Percentiles rank a stretch among this genome's conserved stretches.
Conservation (phyloP, 1,140 invertebrate genomes). For the Calosoma granatense region DNA sequence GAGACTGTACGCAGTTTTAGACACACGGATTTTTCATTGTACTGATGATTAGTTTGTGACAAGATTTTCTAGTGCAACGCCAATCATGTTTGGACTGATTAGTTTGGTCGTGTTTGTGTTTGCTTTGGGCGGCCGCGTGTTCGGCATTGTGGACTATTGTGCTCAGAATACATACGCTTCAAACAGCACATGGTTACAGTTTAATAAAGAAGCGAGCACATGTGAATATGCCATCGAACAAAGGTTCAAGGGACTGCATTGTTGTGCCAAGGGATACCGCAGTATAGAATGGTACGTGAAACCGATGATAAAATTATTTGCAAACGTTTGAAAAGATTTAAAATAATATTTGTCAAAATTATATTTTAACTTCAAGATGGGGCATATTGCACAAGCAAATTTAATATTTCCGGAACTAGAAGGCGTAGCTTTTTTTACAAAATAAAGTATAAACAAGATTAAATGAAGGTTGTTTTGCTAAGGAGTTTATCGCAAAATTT, state of each 20-base stretch:
- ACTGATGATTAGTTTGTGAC: no score
- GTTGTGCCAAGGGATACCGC: constrained; percentile 60
- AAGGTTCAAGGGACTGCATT: constrained; percentile 62
- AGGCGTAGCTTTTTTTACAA: neutral
- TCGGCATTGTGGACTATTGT: constrained; percentile 29
- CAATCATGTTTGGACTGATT: neutral
- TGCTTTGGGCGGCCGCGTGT: neutral
- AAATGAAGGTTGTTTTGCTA: no score
- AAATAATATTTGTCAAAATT: neutral
- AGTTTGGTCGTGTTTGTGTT: neutral
- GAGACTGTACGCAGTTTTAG: no score
- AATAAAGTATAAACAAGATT: no score
- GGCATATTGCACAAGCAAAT: neutral
- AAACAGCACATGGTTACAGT: constrained; percentile 45
- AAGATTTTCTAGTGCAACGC: no score
- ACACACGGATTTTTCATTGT: no score
- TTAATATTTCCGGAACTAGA: neutral
- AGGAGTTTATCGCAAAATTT: no score
- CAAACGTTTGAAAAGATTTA: no score
- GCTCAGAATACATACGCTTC: constrained; percentile 20
- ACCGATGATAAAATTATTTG: neutral
- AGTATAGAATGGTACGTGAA: constrained; percentile 66
- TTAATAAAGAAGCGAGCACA: constrained; percentile 56
- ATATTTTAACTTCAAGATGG: neutral
- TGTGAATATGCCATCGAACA: constrained; percentile 54